phyloP scores from a whole-genome alignment of 2,888 invertebrate genomes.

The Cerastis leucographa region DNA sequence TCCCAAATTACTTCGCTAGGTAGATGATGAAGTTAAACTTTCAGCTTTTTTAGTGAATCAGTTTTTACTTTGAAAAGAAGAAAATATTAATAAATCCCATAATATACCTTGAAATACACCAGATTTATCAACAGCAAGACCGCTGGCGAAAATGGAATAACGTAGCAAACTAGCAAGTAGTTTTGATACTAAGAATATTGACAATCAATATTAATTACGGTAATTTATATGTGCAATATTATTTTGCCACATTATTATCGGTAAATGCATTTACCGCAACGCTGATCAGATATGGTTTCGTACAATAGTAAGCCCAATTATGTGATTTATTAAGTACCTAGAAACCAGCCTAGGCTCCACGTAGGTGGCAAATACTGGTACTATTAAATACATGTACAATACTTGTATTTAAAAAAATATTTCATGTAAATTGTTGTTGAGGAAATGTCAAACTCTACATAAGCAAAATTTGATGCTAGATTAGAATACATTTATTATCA shows the following conservation, averaged over 20 bases:
- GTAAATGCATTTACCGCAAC: constrained; percentile 48
- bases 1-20: neutral
- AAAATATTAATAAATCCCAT: neutral
- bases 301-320: constrained; percentile 46
- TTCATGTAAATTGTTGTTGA: neutral
- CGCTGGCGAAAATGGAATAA: neutral
- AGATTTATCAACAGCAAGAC: neutral
- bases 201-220: constrained; percentile 59
- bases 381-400: neutral
- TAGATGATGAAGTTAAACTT: neutral
- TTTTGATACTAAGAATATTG: constrained; percentile 35
- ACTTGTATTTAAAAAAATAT: neutral
- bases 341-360: neutral
- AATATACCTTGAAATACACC: neutral
- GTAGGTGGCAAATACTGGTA: neutral
- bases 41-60: neutral
- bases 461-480: neutral
- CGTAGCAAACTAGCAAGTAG: constrained; percentile 2
- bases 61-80: neutral
- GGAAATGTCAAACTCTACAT: neutral
- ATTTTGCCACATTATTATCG: constrained; percentile 45
- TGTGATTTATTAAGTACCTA: constrained; percentile 26
- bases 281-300: constrained; percentile 44
- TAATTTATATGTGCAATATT: constrained; percentile 57
- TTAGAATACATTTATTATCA: neutral